These are phyloP conservation scores for Pyrrhosoma nymphula DNA, from an alignment of 2,888 invertebrate genomes.

Conservation along the genomic window DNA sequence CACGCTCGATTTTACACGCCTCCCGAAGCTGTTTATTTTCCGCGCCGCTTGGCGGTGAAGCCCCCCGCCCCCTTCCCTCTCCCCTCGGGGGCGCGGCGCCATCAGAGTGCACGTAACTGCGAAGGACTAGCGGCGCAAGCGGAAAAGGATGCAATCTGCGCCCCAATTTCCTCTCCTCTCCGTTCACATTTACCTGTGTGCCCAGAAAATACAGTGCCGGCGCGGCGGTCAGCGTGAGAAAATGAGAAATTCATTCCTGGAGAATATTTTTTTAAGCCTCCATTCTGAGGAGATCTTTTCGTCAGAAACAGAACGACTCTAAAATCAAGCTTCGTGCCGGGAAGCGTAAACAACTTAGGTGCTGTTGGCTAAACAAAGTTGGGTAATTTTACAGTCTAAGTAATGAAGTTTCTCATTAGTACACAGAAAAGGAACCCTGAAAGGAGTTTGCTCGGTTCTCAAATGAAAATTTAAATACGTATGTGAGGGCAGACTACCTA, in stretches of 20 bases:
- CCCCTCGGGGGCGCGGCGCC: not conserved
- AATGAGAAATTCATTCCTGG: not conserved
- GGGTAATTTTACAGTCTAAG: not conserved
- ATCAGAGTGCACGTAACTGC: conserved; percentile 18
- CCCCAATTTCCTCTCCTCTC: not conserved
- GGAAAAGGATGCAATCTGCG: not conserved
- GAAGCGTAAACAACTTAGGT: not conserved
- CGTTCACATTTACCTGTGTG: not conserved
- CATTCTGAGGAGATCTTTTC: too few relatives aligned
- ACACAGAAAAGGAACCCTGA: not conserved
- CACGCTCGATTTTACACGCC: not conserved
- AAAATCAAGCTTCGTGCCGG: too few relatives aligned
- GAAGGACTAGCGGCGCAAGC: not conserved
- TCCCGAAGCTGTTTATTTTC: not conserved
- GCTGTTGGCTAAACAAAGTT: not conserved
- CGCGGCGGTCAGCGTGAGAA: not conserved
- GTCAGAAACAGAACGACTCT: too few relatives aligned
- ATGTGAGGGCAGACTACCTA: too few relatives aligned
- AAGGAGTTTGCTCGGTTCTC: not conserved
- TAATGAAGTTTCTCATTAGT: not conserved
- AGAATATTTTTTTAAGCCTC: not conserved
- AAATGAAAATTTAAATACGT: too few relatives aligned
- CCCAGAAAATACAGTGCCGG: not conserved
- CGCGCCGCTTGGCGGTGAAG: not conserved
- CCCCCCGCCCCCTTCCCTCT: not conserved